Percentiles rank a stretch among this genome's conserved stretches.
phyloP scores from a whole-genome alignment of 2,888 invertebrate genomes.

The Hermaeophaga mercurialis region DNA sequence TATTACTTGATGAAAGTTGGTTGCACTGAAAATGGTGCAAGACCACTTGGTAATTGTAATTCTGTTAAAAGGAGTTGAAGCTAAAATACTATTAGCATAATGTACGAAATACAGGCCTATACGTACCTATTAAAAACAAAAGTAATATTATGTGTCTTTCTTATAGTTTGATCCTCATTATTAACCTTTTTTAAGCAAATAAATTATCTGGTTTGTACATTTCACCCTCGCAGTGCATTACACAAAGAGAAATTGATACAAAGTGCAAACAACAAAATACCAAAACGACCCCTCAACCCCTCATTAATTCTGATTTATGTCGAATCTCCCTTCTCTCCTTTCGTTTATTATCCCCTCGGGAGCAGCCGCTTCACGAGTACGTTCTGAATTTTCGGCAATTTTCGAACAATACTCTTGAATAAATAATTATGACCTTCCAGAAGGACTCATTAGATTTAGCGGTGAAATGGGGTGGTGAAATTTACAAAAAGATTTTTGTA shows the following conservation, averaged over 20 bases:
- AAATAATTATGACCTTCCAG: conserved; percentile 5
- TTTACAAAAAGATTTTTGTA: no score
- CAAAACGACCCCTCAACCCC: conserved; percentile 12
- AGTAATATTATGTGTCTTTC: no score
- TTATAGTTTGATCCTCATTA: no score
- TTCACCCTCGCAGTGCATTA: no score
- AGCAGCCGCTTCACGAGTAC: conserved; percentile 1
- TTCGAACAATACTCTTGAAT: conserved; percentile 1
- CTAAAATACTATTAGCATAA: no score
- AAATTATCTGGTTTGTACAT: no score
- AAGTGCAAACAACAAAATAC: conserved; percentile 13
- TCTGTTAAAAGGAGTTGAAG: no score
- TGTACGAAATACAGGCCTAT: no score
- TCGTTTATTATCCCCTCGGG: conserved; percentile 1
- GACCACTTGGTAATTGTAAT: not conserved
- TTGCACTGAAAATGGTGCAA: not conserved
- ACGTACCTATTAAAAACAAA: no score
- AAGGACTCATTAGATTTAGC: conserved; percentile 6
- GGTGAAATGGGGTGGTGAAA: no score
- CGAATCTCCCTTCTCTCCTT: not conserved
- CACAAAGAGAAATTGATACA: conserved; percentile 15
- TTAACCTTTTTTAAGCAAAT: no score
- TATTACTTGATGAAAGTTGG: no score
- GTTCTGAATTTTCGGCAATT: not conserved
- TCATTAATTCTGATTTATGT: conserved; percentile 19